A percentile compares a stretch with the other conserved stretches of the same genome.
phyloP scores from a whole-genome alignment of 2,888 invertebrate species.

The Eupithecia tripunctaria region DNA sequence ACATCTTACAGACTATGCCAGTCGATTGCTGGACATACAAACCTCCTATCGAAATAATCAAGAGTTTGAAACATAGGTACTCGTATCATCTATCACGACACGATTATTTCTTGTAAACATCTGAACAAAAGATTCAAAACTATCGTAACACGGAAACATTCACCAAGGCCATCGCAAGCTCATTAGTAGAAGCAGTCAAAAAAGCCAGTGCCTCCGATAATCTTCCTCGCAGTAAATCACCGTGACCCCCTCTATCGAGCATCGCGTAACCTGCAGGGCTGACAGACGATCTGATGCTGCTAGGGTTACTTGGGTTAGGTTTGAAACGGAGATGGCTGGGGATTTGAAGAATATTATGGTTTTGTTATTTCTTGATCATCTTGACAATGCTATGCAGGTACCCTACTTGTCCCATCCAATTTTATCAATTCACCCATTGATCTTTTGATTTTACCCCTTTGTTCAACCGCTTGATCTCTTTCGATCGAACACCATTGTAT shows the following conservation, averaged over 20 bases:
- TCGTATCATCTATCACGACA: too few species aligned
- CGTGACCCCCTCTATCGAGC: constrained; percentile 42
- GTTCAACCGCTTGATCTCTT: too few species aligned
- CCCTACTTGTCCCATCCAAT: too few species aligned
- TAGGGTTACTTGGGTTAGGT: constrained; percentile 9
- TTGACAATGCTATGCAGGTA: too few species aligned
- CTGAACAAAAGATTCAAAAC: neutral
- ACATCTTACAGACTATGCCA: too few species aligned
- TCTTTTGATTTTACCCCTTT: too few species aligned
- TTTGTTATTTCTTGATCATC: neutral
- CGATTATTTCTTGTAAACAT: too few species aligned
- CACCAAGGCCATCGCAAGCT: constrained; percentile 21
- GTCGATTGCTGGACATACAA: too few species aligned
- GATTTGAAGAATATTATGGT: neutral
- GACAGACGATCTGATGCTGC: constrained; percentile 8
- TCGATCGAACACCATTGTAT: too few species aligned
- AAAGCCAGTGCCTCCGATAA: constrained; percentile 33
- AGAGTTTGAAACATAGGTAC: too few species aligned
- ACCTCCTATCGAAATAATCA: too few species aligned
- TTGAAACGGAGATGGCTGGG: neutral
- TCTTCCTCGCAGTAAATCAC: constrained; percentile 45
- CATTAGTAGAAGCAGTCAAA: constrained; percentile 41
- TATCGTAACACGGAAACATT: constrained; percentile 2
- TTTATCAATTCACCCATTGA: too few species aligned
- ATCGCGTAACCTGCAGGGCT: constrained; percentile 37